A percentile compares a stretch with the other conserved stretches of the same genome.
Conservation (phyloP, 92 coral and sea anemone species). For the Heliopora coerulea region DNA sequence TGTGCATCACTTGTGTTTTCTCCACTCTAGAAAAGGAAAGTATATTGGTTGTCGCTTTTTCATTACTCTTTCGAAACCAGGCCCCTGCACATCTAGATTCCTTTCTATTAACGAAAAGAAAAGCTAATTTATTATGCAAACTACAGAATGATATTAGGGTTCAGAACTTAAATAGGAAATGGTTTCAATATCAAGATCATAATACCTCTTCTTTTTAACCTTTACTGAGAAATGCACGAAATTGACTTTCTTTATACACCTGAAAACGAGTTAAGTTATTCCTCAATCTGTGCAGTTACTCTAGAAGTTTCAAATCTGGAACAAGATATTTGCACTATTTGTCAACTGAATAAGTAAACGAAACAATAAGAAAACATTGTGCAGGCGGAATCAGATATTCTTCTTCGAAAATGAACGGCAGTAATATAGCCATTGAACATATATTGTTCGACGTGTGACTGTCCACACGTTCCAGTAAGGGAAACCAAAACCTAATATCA, state of each 20-base stretch:
- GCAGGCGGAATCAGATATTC: neutral
- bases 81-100: neutral
- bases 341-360: neutral
- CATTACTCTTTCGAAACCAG: no score
- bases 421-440: neutral
- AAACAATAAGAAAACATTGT: neutral
- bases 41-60: constrained; percentile 15
- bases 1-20: constrained; percentile 25
- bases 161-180: neutral
- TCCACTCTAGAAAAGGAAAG: constrained; percentile 14
- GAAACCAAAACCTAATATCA: no score
- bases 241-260: no score
- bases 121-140: neutral
- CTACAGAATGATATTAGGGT: no score
- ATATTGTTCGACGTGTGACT: neutral
- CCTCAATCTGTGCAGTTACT: no score
- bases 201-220: no score
- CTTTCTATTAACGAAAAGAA: neutral
- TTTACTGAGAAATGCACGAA: no score
- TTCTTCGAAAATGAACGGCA: neutral
- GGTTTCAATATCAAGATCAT: neutral
- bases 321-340: neutral
- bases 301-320: no score
- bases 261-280: no score
- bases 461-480: no score